Evolutionary conservation across 1,140 invertebrate species (phyloP), one percentile per base, ranked within the genome.

Genomic region (Phymorhynchus buccinoides): DNA sequence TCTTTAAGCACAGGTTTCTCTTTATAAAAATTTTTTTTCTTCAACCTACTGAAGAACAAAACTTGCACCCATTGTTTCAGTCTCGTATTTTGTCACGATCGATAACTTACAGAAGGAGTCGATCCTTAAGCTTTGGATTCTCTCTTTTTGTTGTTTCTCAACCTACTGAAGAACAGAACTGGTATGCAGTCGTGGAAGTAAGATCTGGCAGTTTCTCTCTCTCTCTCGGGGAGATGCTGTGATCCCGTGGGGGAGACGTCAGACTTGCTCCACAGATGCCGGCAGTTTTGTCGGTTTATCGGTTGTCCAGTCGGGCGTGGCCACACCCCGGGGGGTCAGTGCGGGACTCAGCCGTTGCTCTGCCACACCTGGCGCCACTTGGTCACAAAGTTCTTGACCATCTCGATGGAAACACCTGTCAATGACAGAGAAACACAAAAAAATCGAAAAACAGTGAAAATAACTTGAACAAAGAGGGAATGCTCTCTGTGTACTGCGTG

Each of bases 321-420:
- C 30, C 14, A 39, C 37, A 56, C 80, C 80, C 48, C 27, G 2
- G 3, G 14, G 2, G 3, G 14, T 14, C 37, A 3, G 52, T 37
- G 22, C 27, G 39, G 9, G 12, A 4, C 30, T 96, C 95, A 96
- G 92, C 95, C 92, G 95, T 96, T 87, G 94, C 95, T 89, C 94
- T 94, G 92, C 95, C 95, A 88, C 32, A 88, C 42, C 22, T 89
- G 90, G 71, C 89, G 89, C 96, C 96, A 96, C 91, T 96, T 96
- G 48, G 93, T 94, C 88, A 95, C 94, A 92, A 96, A 96, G 48
- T 94, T 92, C 87, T 95, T 94, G 85, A 96, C 95, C 79, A 95
- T 95, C 90, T 96, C 95, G 48, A 96, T 92, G 88, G 94, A 95
- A 39, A 96, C 94, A 86, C 95, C 96, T 95, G 84, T 80, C 90